A percentile compares a stretch with the other conserved stretches of the same genome.
These are phyloP conservation scores for Electrophaes corylata DNA, from an alignment of 2,888 invertebrate species.

Conservation along the genomic window DNA sequence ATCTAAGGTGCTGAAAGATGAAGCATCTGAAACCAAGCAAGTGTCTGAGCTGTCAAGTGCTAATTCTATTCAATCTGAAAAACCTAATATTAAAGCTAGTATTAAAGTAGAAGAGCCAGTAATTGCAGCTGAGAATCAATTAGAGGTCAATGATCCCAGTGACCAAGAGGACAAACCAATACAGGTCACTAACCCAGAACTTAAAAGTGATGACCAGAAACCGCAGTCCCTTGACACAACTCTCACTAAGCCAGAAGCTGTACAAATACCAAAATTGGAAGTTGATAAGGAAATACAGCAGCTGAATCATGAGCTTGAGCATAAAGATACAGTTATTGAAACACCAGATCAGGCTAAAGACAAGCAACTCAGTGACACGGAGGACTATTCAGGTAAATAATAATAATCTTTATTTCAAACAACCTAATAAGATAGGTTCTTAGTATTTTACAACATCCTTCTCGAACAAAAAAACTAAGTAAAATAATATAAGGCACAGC, in stretches of 20 bases:
- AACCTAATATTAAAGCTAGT: conserved; percentile 4
- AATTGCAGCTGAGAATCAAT: conserved; percentile 12
- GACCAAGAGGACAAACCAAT: conserved; percentile 21
- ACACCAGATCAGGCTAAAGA: conserved; percentile 36
- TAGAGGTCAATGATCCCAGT: conserved; percentile 1
- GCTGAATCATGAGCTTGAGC: conserved; percentile 31
- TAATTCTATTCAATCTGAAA: conserved; percentile 17
- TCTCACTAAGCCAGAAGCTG: conserved; percentile 25
- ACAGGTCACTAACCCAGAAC: conserved; percentile 5
- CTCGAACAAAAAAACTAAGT: too few species aligned
- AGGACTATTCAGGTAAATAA: conserved; percentile 47
- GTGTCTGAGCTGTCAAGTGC: conserved; percentile 12
- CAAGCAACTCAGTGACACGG: conserved; percentile 34
- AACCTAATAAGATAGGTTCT: too few species aligned
- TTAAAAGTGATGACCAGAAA: conserved; percentile 9
- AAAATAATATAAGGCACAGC: too few species aligned
- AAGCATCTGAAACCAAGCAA: conserved; percentile 27
- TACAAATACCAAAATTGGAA: conserved; percentile 12
- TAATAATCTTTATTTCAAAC: background rate
- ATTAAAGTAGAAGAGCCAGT: conserved; percentile 23
- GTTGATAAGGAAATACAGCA: conserved; percentile 26
- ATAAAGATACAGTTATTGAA: conserved; percentile 44
- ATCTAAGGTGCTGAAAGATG: conserved; percentile 21
- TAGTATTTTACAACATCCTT: too few species aligned
- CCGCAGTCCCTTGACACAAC: conserved; percentile 13